A percentile compares a stretch with the other conserved stretches of the same genome.
These are phyloP conservation scores for Pluvialis apricaria DNA, from an alignment of 2,113 vertebrate genomes.

Conservation along the genomic window DNA sequence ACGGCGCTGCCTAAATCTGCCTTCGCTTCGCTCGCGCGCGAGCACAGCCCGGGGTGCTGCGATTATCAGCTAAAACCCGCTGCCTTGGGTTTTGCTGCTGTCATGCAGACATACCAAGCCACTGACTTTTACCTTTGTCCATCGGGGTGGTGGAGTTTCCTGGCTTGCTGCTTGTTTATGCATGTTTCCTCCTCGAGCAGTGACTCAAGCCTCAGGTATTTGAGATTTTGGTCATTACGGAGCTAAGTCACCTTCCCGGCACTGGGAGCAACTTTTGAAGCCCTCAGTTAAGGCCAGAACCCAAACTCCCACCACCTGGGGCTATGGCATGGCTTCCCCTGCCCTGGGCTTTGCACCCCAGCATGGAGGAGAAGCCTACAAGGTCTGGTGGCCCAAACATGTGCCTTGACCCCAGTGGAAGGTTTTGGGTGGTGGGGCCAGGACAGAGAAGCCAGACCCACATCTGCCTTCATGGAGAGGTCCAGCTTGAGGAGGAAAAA, in stretches of 20 bases:
- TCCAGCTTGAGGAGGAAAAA: neutral
- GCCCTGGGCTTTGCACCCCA: neutral
- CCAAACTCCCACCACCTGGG: rapidly evolving
- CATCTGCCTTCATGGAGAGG: neutral
- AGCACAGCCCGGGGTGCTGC: neutral
- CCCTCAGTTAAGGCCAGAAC: rapidly evolving
- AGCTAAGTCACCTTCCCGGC: conserved; percentile 9
- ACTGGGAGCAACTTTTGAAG: neutral
- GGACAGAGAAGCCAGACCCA: neutral
- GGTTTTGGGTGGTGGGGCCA: neutral
- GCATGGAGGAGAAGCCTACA: neutral
- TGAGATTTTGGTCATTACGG: neutral
- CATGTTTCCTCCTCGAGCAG: neutral
- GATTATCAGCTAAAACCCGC: neutral
- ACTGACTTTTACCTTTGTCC: conserved; percentile 15
- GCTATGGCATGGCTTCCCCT: neutral
- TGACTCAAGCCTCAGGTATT: conserved; percentile 56
- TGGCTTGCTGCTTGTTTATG: conserved; percentile 16
- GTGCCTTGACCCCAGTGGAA: neutral
- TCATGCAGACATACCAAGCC: neutral
- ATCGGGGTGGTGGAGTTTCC: neutral
- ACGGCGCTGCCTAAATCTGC: neutral
- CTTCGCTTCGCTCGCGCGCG: neutral
- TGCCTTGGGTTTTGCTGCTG: neutral
- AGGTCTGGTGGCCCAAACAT: neutral